Evolutionary conservation across 2,888 invertebrate genomes (phyloP).

Genomic region (Priocnemis perturbator): DNA sequence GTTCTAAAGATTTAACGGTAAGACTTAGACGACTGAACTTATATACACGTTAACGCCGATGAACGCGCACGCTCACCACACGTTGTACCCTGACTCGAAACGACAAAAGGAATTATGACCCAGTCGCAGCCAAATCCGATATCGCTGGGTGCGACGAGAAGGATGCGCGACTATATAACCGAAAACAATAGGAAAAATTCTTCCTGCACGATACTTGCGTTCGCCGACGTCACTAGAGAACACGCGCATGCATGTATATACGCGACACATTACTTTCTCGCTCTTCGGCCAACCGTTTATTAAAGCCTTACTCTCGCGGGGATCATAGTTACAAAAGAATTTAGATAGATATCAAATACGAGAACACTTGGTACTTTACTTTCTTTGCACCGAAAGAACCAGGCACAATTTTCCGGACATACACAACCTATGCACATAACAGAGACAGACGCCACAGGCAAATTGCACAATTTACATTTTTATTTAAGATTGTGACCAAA

Average conservation of each 20-base stretch:
- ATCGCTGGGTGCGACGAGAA: not conserved
- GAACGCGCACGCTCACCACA: constrained; percentile 34
- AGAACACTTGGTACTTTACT: constrained; percentile 46
- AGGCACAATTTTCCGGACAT: too few species aligned
- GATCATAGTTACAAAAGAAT: not conserved
- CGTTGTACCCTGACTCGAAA: constrained; percentile 55
- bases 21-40: constrained; percentile 54
- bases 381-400: too few species aligned
- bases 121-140: constrained; percentile 15
- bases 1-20: constrained; percentile 53
- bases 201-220: not conserved
- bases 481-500: too few species aligned
- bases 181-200: not conserved
- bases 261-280: too few species aligned
- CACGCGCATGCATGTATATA: too few species aligned
- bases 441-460: too few species aligned
- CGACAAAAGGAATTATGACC: constrained; percentile 45
- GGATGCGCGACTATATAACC: not conserved
- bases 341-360: constrained; percentile 32
- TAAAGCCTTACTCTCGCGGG: not conserved
- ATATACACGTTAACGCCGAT: constrained; percentile 51
- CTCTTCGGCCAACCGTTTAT: too few species aligned
- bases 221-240: too few species aligned
- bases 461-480: too few species aligned
- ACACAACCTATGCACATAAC: too few species aligned